Evolutionary conservation across 2,888 invertebrate genomes (phyloP), one percentile per base, ranked within the genome.

Genomic region (Lucinisca nassula): DNA sequence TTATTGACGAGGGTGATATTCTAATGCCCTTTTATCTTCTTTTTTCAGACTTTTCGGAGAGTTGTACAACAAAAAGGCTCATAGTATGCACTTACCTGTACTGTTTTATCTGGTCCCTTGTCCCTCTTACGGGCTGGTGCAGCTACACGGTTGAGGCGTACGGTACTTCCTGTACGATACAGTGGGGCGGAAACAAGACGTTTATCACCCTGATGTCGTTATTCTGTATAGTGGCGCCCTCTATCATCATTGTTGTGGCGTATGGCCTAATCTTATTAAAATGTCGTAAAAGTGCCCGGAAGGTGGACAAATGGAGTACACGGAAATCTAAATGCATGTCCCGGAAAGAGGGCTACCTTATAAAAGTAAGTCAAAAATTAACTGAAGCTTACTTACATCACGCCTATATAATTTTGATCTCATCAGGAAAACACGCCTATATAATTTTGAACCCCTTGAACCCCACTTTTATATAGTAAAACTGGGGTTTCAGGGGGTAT

Each of bases 91-190:
- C 87, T 24, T 90, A 90, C 61, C 0, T 87, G 10, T 90, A 87
- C 49, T 87, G 91, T n/a, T 38, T 74, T 1, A 27, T 91, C 1
- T 93, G 92, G 92, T 88, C 91, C 0, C 67, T 84, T 0, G 35
- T 81, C 8, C 92, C 92, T 0, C 40, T 93, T 8, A 32, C 90
- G 1, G 92, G 91, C 21, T 90, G 92, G 91, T 92, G 92, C 12
- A 79, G 79, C 32, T 93, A 90, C 72, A 84, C 87, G 0, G 82
- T 87, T 37, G 92, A 93, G 40, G 89, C 92, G 0, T 91, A 91
- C 74, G 92, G 92, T 0, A 93, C 92, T 0, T 93, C 92, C 0
- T 93, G 92, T 70, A 93, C 92, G 2, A 49, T 93, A 12, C 75
- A 90, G 30, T 93, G 92, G 92, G 67, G 84, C 2, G 80, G 76